These are phyloP conservation scores for Canis aureus DNA, from an alignment of 2,113 vertebrate genomes.

Conservation along the genomic window DNA sequence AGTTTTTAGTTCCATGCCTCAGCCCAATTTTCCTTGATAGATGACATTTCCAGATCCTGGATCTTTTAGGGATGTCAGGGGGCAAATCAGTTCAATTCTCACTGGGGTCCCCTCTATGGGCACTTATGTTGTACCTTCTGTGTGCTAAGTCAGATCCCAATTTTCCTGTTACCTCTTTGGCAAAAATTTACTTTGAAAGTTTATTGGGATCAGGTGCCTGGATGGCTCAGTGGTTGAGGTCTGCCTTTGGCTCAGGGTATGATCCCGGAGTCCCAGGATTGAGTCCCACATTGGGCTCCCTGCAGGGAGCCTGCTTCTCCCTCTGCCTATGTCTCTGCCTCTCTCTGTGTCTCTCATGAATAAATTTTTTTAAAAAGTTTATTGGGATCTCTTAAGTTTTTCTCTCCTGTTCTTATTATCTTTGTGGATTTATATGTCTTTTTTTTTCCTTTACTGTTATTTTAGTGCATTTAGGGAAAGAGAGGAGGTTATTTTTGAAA, in stretches of 20 bases:
- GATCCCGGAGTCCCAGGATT: too few species aligned
- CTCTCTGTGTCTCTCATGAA: not conserved
- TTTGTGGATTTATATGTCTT: not conserved
- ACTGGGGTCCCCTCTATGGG: not conserved
- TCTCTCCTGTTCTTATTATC: not conserved
- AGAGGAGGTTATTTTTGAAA: not conserved
- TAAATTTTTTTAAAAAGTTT: not conserved
- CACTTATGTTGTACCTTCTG: not conserved
- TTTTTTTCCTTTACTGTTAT: not conserved
- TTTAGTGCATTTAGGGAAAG: not conserved
- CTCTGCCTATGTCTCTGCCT: too few species aligned
- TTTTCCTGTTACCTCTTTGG: not conserved
- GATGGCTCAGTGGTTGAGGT: not conserved
- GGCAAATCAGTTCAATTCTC: not conserved
- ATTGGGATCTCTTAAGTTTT: not conserved
- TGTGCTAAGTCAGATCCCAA: not conserved
- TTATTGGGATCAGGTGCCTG: not conserved
- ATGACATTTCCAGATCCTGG: not conserved
- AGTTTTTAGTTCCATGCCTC: not conserved
- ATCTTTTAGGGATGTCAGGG: not conserved
- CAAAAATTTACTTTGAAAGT: not conserved
- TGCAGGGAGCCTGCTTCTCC: too few species aligned
- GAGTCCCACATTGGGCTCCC: too few species aligned
- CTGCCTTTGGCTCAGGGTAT: too few species aligned
- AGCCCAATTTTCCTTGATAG: not conserved